Base-by-base conservation (phyloP, 2,113 vertebrate genomes). In the Marmota flaviventris region DNA sequence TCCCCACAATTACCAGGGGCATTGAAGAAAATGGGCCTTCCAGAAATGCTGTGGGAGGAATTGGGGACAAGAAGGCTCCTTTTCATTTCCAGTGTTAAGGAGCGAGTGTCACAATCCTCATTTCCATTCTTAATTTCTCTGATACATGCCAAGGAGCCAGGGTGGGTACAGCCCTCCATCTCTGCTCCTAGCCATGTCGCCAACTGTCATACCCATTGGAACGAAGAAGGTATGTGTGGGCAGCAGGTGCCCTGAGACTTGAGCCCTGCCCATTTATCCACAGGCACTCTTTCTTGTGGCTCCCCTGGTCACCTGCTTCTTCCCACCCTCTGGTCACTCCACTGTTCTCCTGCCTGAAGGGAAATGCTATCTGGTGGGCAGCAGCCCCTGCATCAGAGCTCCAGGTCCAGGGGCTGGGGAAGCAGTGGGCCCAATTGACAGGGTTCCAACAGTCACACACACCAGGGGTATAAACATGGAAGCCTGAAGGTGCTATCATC, bases 41-140 rank as follows among this genome's bases (percentile, higher is more conserved):
- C 4, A 12, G 1, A 34, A 53, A n/a, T 4, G 70, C 48, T 48
- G 0, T 34, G 2, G 16, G 45, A 37, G 34, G 16, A 32, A 5
- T 4, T 42, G n/a, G 32, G 29, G 22, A 8, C 7, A 39, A 39
- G 16, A 10, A 73, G 63, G 37, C 25, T 24, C 17, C 53, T 63
- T 88, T 85, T 58, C 73, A 48, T 82, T 39, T 78, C n/a, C 65
- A 37, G 27, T 34, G 4, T 78, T 58, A 39, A 51, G 56, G 48
- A 39, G 18, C 1, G 13, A 48, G 27, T n/a, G 24, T 77, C 37
- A 18, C 25, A 72, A 91, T 76, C 51, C n/a, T 81, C 29, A 34
- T 12, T 39, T 51, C 34, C 18, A 22, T n/a, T 51, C 73, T 32
- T 53, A 37, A 69, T 88, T 89, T 95, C 89, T 58, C 73, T 3